phyloP scores from a whole-genome alignment of 2,888 invertebrate genomes.

The Rapana venosa region DNA sequence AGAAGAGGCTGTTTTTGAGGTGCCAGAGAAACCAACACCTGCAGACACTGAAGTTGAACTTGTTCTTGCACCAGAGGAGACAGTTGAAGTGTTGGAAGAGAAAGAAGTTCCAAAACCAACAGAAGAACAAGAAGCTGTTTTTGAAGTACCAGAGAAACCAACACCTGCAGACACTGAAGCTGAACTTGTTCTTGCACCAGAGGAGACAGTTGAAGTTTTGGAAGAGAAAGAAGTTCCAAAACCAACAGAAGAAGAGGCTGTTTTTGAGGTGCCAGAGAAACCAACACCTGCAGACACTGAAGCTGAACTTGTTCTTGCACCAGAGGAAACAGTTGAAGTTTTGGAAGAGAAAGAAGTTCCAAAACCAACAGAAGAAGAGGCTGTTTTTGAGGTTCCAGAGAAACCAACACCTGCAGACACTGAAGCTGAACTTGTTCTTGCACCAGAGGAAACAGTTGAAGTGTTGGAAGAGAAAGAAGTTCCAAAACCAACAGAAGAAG shows the following conservation, averaged over 20 bases:
- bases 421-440: constrained; percentile 71
- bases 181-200: constrained; percentile 29
- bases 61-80: neutral
- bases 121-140: constrained; percentile 27
- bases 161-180: neutral
- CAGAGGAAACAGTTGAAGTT: constrained; percentile 61
- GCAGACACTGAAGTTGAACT: neutral
- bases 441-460: constrained; percentile 65
- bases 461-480: constrained; percentile 36
- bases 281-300: constrained; percentile 35
- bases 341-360: constrained; percentile 81
- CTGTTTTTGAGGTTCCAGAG: constrained; percentile 32
- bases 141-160: neutral
- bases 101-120: too few relatives aligned
- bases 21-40: neutral
- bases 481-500: constrained; percentile 5
- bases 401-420: constrained; percentile 59
- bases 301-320: constrained; percentile 47
- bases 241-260: neutral
- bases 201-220: constrained; percentile 67
- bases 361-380: neutral
- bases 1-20: neutral
- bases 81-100: constrained; percentile 56
- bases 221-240: neutral
- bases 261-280: neutral